phyloP scores from a whole-genome alignment of 2,797 vertebrate species.

The Apogon hyalosoma region DNA sequence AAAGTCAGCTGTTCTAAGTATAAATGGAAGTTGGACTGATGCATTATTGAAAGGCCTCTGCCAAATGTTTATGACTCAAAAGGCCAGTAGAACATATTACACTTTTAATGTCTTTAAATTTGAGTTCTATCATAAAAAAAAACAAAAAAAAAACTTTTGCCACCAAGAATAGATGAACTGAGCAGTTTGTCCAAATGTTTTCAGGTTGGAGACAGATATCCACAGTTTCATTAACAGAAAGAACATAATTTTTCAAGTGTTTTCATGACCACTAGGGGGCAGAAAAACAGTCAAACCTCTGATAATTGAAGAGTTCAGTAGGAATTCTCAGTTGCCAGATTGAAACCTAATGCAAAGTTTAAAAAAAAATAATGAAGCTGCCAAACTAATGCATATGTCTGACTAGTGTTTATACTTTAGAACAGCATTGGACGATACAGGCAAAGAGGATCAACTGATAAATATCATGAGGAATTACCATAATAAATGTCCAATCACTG shows the following conservation, averaged over 20 bases:
- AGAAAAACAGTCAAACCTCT: neutral
- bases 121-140: neutral
- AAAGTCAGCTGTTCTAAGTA: slow-evolving; percentile 25
- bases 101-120: slow-evolving; percentile 15
- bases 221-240: too few relatives aligned
- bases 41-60: slow-evolving; percentile 39
- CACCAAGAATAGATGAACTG: neutral
- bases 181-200: too few relatives aligned
- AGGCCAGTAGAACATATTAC: neutral
- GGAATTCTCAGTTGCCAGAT: neutral
- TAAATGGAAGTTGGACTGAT: slow-evolving; percentile 37
- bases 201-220: too few relatives aligned
- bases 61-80: slow-evolving; percentile 7
- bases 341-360: slow-evolving; percentile 22
- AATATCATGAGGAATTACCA: too few relatives aligned
- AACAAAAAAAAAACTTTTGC: slow-evolving; percentile 3
- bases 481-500: too few relatives aligned
- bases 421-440: slow-evolving; percentile 6
- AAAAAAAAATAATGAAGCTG: slow-evolving; percentile 16
- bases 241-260: neutral
- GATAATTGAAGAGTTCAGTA: neutral
- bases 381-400: slow-evolving; percentile 43
- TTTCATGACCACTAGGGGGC: neutral
- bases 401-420: slow-evolving; percentile 20
- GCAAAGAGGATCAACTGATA: too few relatives aligned